Evolutionary conservation across 2,888 invertebrate species (phyloP).

Genomic region (Agrotis puta): DNA sequence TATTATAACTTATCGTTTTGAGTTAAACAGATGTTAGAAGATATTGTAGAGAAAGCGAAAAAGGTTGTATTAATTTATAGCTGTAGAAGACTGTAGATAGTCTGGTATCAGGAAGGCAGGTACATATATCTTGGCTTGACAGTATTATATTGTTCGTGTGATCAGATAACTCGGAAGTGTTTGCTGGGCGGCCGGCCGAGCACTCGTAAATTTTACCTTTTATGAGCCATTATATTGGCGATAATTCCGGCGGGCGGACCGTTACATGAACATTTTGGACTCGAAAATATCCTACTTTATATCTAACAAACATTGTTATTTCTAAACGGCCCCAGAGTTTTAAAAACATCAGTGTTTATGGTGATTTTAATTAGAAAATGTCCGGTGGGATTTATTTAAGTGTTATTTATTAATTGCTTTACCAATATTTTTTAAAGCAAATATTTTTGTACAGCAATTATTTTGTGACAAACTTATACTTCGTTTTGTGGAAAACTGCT

Average conservation of each 20-base stretch:
- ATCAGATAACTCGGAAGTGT: slow-evolving; percentile 82
- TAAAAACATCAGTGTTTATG: slow-evolving; percentile 32
- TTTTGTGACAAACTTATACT: neutral
- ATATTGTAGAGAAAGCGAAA: slow-evolving; percentile 20
- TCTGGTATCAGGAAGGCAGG: slow-evolving; percentile 56
- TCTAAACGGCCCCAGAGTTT: slow-evolving; percentile 36
- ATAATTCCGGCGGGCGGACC: slow-evolving; percentile 76
- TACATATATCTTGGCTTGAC: slow-evolving; percentile 57
- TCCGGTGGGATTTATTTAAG: slow-evolving; percentile 4
- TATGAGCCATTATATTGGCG: slow-evolving; percentile 85
- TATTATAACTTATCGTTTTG: slow-evolving; percentile 18
- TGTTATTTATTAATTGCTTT: neutral
- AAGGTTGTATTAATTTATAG: slow-evolving; percentile 41
- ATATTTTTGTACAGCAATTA: no score
- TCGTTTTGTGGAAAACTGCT: neutral
- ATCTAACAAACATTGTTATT: slow-evolving; percentile 52
- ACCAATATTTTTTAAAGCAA: no score
- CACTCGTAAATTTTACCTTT: slow-evolving; percentile 85
- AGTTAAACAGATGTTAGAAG: slow-evolving; percentile 10
- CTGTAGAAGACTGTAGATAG: slow-evolving; percentile 25
- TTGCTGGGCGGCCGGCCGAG: slow-evolving; percentile 70
- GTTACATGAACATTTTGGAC: slow-evolving; percentile 75
- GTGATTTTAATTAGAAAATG: slow-evolving; percentile 14
- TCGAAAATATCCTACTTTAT: slow-evolving; percentile 64
- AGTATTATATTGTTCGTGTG: slow-evolving; percentile 66